Base-by-base conservation (phyloP, 1,140 invertebrate genomes). In the Drosophila subobscura region DNA sequence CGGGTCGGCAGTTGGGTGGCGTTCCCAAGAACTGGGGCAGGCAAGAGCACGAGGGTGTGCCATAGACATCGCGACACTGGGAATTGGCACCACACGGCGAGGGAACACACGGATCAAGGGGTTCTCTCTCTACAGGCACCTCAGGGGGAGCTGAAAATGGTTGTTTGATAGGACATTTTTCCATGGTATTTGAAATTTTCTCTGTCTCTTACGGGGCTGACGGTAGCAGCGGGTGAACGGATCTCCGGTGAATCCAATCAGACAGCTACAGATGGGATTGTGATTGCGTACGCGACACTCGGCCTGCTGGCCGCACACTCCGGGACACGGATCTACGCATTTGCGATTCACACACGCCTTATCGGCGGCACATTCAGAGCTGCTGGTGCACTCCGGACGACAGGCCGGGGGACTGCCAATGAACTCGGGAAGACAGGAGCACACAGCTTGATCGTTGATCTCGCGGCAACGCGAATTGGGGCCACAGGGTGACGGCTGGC, bases 61-160 rank as follows among this genome's bases (percentile, higher is more conserved):
- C 94, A 67, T 96, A 94, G 10, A 95, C 91, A 49, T 93, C 93
- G 41, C 95, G 93, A 83, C 96, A 97, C 73, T 95, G 93, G 73
- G 96, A 96, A 79, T 97, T 96, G 0, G 95, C 94, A 40, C 96
- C 96, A 88, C 96, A 97, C 4, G 96, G 96, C 5, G 96, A 96
- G n/a, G 95, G 95, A 73, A 94, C 92, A 89, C 96, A 97, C 16
- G 96, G 95, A 80, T 96, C 93, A 50, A 92, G 60, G 27, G 79
- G 72, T 63, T 72, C 85, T 37, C 72, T 65, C 56, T 78, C 52
- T 54, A 72, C 46, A 2, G 71, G 73, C 79, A 92, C 71, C 50
- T 70, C 37, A 4, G 76, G 53, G 2, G 86, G 72, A 60, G 70
- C 89, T 88, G 59, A 1, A 75, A 64, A 6, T 20, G 3, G 33